Conservation (phyloP, 2,888 invertebrate species). For the Oegoconia quadripuncta region DNA sequence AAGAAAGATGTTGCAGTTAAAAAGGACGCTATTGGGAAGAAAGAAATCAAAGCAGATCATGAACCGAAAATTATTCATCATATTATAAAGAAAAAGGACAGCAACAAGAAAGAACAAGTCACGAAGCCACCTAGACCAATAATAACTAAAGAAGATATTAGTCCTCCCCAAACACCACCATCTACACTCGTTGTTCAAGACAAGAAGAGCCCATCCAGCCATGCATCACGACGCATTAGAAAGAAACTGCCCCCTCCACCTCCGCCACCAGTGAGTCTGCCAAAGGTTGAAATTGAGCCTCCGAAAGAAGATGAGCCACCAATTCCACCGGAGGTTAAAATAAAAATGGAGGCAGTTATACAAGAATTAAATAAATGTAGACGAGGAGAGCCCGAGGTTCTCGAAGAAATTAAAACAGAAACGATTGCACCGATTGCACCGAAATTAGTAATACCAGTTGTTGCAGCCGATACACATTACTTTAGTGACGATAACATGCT, state of each 20-base stretch:
- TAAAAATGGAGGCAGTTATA: conserved; percentile 81
- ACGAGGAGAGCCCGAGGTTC: conserved; percentile 50
- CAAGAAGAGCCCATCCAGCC: conserved; percentile 46
- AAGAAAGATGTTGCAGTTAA: too few relatives aligned
- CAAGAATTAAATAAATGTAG: conserved; percentile 72
- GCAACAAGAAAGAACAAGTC: conserved; percentile 16
- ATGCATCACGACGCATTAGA: conserved; percentile 54
- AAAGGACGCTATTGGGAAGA: too few relatives aligned
- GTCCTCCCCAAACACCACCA: conserved; percentile 1
- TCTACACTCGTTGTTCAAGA: conserved; percentile 17
- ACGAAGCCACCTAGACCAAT: conserved; percentile 16
- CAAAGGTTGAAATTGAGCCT: conserved; percentile 17
- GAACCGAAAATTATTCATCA: conserved; percentile 14
- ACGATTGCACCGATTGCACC: conserved; percentile 50
- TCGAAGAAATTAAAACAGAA: conserved; percentile 49
- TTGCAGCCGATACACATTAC: conserved; percentile 63
- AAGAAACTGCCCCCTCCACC: conserved; percentile 71
- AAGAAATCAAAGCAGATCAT: conserved; percentile 2
- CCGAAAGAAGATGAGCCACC: conserved; percentile 46
- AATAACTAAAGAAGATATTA: conserved; percentile 32
- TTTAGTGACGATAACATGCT: conserved; percentile 60
- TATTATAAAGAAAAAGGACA: conserved; percentile 17
- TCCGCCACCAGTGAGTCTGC: conserved; percentile 47
- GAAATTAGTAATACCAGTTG: conserved; percentile 66
- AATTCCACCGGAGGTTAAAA: conserved; percentile 75